phyloP scores from a whole-genome alignment of 2,113 vertebrate species.

The Caranx ignobilis region DNA sequence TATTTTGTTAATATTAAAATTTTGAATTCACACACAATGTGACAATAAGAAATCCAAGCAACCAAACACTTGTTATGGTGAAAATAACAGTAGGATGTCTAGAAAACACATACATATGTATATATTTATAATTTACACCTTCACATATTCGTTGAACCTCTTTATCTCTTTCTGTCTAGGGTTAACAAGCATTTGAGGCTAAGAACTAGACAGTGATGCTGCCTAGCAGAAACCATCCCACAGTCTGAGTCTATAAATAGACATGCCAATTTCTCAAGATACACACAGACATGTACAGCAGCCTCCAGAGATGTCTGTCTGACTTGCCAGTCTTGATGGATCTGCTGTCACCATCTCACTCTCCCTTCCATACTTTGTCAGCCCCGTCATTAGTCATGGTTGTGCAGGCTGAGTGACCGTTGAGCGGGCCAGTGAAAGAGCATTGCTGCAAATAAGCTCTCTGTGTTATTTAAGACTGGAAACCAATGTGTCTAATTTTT shows the following conservation, averaged over 20 bases:
- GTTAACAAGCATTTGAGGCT: constrained; percentile 24
- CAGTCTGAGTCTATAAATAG: constrained; percentile 72
- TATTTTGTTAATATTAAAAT: too few species aligned
- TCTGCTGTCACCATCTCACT: neutral
- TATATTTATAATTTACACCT: too few species aligned
- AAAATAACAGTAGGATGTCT: too few species aligned
- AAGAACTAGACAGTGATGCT: constrained; percentile 34
- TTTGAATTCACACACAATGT: too few species aligned
- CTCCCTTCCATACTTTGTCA: neutral
- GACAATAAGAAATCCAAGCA: too few species aligned
- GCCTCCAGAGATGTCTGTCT: constrained; percentile 55
- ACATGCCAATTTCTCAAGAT: constrained; percentile 54
- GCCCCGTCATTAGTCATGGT: neutral
- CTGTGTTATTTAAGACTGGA: neutral
- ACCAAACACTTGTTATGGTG: too few species aligned
- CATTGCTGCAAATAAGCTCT: neutral
- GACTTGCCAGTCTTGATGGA: constrained; percentile 7
- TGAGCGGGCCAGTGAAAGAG: neutral
- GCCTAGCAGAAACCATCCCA: constrained; percentile 55
- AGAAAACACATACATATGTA: neutral
- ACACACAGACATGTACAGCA: constrained; percentile 33
- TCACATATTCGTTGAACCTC: too few species aligned
- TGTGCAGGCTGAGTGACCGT: neutral
- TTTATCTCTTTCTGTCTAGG: neutral
- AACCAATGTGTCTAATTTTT: neutral